phyloP scores from a whole-genome alignment of 2,888 invertebrate genomes.

The Axea sp. region DNA sequence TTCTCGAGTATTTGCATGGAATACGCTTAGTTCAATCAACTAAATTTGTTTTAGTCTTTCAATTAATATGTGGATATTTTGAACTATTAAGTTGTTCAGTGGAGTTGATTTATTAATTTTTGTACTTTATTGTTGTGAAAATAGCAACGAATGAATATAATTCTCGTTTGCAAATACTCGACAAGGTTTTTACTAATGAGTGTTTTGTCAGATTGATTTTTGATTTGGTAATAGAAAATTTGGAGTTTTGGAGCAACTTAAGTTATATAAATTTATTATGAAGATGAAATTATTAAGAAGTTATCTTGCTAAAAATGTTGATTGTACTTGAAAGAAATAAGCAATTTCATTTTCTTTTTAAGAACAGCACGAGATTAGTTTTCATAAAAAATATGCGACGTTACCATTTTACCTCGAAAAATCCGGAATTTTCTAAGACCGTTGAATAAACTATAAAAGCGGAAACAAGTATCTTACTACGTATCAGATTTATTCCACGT shows the following conservation, averaged over 20 bases:
- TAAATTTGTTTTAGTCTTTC: too few species aligned
- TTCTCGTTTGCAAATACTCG: conserved; percentile 14
- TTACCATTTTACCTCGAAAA: conserved; percentile 37
- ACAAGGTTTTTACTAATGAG: conserved; percentile 16
- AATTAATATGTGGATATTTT: too few species aligned
- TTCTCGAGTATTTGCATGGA: conserved; percentile 45
- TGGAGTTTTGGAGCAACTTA: conserved; percentile 20
- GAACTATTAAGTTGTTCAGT: too few species aligned
- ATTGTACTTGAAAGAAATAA: not conserved
- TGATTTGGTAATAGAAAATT: conserved; percentile 43
- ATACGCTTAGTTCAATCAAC: conserved; percentile 3
- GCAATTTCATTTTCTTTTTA: conserved; percentile 10
- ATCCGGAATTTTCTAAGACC: conserved; percentile 50
- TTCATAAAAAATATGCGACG: conserved; percentile 22
- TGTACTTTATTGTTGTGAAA: conserved; percentile 16
- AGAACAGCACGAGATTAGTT: conserved; percentile 21
- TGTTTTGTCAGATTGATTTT: conserved; percentile 28
- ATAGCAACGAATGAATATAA: conserved; percentile 8
- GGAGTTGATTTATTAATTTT: conserved; percentile 29
- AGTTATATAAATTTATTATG: conserved; percentile 5
- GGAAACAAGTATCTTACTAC: conserved; percentile 43
- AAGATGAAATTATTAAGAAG: conserved; percentile 4
- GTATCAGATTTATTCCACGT: conserved; percentile 34
- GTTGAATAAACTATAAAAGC: conserved; percentile 51
- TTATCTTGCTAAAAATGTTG: too few species aligned